Evolutionary conservation across 2,113 vertebrate genomes (phyloP), one percentile per base, ranked within the genome.

Genomic region (Leptodactylus fuscus): DNA sequence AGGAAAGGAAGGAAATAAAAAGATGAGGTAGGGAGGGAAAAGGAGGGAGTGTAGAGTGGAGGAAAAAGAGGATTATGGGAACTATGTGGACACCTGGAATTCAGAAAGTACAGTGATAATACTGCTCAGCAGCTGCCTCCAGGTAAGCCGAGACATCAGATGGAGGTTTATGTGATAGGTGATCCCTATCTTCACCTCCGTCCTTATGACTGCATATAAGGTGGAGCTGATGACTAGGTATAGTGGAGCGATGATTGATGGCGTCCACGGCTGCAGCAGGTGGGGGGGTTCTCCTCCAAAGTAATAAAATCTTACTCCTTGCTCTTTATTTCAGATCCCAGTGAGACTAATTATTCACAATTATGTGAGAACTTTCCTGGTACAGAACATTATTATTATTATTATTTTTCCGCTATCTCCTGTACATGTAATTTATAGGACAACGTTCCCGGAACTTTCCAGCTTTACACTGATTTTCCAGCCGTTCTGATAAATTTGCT

Each of bases 281-380:
- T 73, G 32, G 69, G 32, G 18, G 46, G 46, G 9, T 58, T 41
- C 32, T 83, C 34, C n/a, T 74, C 38, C 15, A 27, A 22, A 13
- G 49, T 69, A n/a, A 44, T 38, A 71, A 71, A 53, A 60, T 12
- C 24, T 41, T 29, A 29, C 41, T 55, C 48, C 44, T 36, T 16
- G 36, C 60, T n/a, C 49, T 76, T 74, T 74, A 48, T 49, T 76
- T 46, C 29, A 55, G 38, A 77, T 84, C 82, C 71, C 82, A 76
- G 53, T 9, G 82, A 76, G 71, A 84, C 51, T 49, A 65, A 84
- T 84, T 83, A 83, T 44, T 62, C 46, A 55, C 34, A 55, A 83
- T 83, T 83, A 83, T 60, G 69, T 44, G 69, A 83, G 51, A 22
- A 51, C 5, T 58, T 83, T 73, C 36, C 44, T 20, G 48, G 7